Conservation (phyloP, 1,140 invertebrate species). For the Musca domestica region DNA sequence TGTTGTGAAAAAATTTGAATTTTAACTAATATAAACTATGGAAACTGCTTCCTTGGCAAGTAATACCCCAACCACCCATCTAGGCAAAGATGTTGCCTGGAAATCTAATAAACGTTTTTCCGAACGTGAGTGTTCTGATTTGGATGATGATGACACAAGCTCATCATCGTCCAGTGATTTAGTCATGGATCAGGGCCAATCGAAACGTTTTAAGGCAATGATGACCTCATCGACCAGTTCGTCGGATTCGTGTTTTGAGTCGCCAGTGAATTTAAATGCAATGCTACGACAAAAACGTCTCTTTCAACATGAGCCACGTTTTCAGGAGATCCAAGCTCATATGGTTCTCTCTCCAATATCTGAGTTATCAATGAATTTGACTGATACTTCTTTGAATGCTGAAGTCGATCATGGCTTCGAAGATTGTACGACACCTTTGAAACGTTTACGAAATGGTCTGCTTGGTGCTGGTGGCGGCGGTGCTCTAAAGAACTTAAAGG, state of each 20-base stretch:
- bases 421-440: conserved; percentile 12
- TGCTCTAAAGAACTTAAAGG: neutral
- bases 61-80: no score
- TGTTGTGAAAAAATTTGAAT: no score
- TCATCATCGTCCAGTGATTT: neutral
- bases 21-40: neutral
- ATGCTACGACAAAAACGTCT: conserved; percentile 10
- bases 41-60: neutral
- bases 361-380: conserved; percentile 11
- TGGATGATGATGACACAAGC: neutral
- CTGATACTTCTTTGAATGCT: neutral
- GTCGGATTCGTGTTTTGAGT: conserved; percentile 6
- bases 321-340: neutral
- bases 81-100: neutral
- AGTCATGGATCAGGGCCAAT: neutral
- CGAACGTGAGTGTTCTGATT: conserved; percentile 1
- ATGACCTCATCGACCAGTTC: neutral
- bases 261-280: conserved; percentile 1
- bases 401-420: neutral
- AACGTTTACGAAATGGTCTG: conserved; percentile 1
- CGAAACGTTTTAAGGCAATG: neutral
- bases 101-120: conserved; percentile 7
- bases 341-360: neutral
- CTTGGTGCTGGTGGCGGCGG: neutral
- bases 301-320: conserved; percentile 2